phyloP scores from a whole-genome alignment of 1,140 invertebrate species.

The Diachasma alloeum region DNA sequence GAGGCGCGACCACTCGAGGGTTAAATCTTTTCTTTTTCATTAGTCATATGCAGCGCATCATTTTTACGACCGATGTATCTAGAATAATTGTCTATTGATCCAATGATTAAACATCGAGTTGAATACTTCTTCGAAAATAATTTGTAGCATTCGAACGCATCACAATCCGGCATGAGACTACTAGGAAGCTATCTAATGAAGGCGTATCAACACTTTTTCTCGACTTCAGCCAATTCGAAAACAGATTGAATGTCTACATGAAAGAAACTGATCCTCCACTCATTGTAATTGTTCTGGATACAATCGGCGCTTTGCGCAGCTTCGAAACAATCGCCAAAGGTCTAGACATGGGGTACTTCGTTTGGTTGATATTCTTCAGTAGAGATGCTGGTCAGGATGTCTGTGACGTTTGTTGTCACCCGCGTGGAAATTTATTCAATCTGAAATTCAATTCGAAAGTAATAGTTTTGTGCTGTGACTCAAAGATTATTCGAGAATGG shows the following conservation, averaged over 20 bases:
- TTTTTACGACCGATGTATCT: too few species aligned
- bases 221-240: not conserved
- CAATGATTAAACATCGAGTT: too few species aligned
- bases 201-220: not conserved
- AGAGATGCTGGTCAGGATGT: not conserved
- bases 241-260: not conserved
- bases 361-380: conserved; percentile 45
- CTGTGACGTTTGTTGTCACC: conserved; percentile 3
- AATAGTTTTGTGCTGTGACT: conserved; percentile 20
- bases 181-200: not conserved
- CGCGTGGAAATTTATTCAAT: conserved; percentile 14
- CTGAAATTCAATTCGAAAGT: conserved; percentile 26
- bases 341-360: not conserved
- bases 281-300: not conserved
- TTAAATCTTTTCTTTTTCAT: not conserved
- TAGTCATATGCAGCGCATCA: not conserved
- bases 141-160: too few species aligned
- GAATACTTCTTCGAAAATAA: too few species aligned
- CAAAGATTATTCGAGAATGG: conserved; percentile 20
- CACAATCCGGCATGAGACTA: not conserved
- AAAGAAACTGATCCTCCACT: not conserved
- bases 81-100: too few species aligned
- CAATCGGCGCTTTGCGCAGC: not conserved
- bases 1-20: too few species aligned
- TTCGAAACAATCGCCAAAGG: not conserved